A percentile compares a stretch with the other conserved stretches of the same genome.
Conservation (phyloP, 2,888 invertebrate species). For the Oligia latruncula region DNA sequence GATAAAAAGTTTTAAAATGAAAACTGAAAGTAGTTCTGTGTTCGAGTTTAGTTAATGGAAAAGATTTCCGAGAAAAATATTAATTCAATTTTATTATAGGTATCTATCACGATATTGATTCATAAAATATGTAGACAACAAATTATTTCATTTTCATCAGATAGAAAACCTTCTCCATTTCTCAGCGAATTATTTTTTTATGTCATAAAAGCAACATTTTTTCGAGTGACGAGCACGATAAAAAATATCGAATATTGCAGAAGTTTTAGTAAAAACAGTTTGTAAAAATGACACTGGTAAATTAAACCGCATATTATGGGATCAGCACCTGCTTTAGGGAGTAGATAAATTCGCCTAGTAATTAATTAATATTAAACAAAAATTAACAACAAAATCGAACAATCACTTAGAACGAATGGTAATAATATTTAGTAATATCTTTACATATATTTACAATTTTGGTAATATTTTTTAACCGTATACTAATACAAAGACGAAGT, state of each 20-base stretch:
- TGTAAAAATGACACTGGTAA: conserved; percentile 62
- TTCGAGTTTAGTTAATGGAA: neutral
- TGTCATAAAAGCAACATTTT: neutral
- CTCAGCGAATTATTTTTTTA: neutral
- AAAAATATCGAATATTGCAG: conserved; percentile 3
- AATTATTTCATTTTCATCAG: neutral
- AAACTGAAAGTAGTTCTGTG: conserved; percentile 18
- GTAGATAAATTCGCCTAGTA: conserved; percentile 66
- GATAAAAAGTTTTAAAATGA: neutral
- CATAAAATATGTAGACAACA: neutral
- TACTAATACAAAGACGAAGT: conserved; percentile 86
- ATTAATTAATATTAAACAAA: conserved; percentile 86
- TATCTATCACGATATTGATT: neutral
- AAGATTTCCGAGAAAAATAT: neutral
- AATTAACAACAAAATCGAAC: conserved; percentile 89
- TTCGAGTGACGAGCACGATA: conserved; percentile 20
- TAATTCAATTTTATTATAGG: neutral
- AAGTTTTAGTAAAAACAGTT: conserved; percentile 5
- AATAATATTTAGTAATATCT: conserved; percentile 90
- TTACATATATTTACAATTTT: conserved; percentile 90
- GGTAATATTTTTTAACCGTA: conserved; percentile 87
- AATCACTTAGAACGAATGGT: conserved; percentile 89
- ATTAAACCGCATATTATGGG: conserved; percentile 50
- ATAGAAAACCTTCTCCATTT: neutral
- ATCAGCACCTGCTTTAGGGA: conserved; percentile 65